Evolutionary conservation across 2,888 invertebrate species (phyloP), one percentile per base, ranked within the genome.

Genomic region (Dexiosoma caninum): DNA sequence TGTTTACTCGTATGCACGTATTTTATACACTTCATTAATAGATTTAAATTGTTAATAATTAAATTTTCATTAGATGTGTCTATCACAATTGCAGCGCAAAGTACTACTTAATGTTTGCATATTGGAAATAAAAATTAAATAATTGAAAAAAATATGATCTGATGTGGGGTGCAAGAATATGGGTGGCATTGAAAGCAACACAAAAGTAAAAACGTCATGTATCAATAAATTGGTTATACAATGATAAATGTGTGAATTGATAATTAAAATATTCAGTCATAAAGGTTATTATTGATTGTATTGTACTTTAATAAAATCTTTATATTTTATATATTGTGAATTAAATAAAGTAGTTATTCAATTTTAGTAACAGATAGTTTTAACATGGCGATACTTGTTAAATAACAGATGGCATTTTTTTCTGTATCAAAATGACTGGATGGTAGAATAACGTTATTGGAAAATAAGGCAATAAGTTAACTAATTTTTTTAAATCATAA

Each of bases 51-150:
- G 49, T 69, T 62, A 77, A 77, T 77, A 77, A 77, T 70, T 77
- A 62, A 77, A 77, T 77, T 62, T 69, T 70, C 76, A 77, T 77
- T 77, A 77, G n/a, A n/a, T n/a, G n/a, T 77, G 60, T 77, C 46
- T 77, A 60, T 62, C 76, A 70, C 55, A 62, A 53, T 57, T 77
- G 55, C 69, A 30, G 62, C n/a, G n/a, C 62, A 70, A 77, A 77
- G 30, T 44, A 46, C n/a, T n/a, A n/a, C 53, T 76, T 76, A 69
- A 76, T 76, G 62, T 77, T 70, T 77, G 46, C 76, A 62, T 70
- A 49, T 21, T 44, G 44, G 14, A 60, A 69, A 69, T 69, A 69
- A 60, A 76, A 60, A 60, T 53, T 37, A 76, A 53, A 60, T 42
- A 67, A 51, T 42, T 3, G 9, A 16, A 27, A 19, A 16, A 51